Conservation (phyloP, 1,140 invertebrate genomes). For the Halyomorpha halys region DNA sequence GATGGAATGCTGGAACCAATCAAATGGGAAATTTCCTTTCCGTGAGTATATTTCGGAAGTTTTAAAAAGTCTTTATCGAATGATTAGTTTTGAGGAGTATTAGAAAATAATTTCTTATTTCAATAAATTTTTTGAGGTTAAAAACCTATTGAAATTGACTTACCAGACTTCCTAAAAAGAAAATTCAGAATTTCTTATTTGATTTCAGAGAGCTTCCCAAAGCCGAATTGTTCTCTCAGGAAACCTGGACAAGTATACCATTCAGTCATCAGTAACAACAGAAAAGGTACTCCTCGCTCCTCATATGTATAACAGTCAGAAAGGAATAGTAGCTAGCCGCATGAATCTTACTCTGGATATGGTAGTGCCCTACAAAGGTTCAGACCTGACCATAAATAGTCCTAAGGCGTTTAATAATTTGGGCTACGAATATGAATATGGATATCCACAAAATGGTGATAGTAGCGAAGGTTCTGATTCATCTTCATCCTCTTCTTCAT, state of each 20-base stretch:
- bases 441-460: background rate
- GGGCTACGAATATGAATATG: slow-evolving; percentile 31
- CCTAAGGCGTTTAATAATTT: slow-evolving; percentile 25
- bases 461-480: background rate
- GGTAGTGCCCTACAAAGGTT: slow-evolving; percentile 25
- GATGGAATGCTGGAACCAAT: slow-evolving; percentile 44
- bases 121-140: no score
- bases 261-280: slow-evolving; percentile 32
- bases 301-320: slow-evolving; percentile 28
- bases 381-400: slow-evolving; percentile 19
- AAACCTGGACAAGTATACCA: slow-evolving; percentile 28
- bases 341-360: slow-evolving; percentile 30
- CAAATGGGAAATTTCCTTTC: slow-evolving; percentile 45
- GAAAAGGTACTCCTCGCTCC: slow-evolving; percentile 30
- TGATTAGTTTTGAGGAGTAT: background rate
- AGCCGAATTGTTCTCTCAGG: slow-evolving; percentile 32
- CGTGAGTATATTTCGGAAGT: slow-evolving; percentile 28
- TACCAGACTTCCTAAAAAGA: no score
- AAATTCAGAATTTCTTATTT: no score
- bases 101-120: background rate
- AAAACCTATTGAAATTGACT: no score
- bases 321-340: slow-evolving; percentile 28
- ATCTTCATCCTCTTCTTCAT: slow-evolving; percentile 14
- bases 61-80: background rate
- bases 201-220: slow-evolving; percentile 29